Evolutionary conservation across 2,888 invertebrate genomes (phyloP), one percentile per base, ranked within the genome.

Genomic region (Phyto melanocephala): DNA sequence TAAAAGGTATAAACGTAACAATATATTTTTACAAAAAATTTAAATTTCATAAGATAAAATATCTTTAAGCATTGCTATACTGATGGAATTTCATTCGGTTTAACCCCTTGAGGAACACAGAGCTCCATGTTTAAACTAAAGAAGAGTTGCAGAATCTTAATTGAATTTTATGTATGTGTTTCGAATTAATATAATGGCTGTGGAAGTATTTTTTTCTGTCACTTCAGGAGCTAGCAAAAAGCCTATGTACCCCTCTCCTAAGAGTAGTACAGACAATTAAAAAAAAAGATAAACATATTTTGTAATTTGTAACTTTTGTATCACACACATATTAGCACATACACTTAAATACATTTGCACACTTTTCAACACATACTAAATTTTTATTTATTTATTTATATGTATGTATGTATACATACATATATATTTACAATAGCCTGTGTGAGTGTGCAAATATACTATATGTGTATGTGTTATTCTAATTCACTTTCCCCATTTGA

Each of bases 401-500:
- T 68, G 60, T 15, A 24, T 77, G 33, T 5, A 37, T 17, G 37
- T 37, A 24, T 67, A 15, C 1, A n/a, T 6, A 28, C n/a, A 24
- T 77, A 22, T 5, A 37, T 17, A 17, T 37, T 17, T 67, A 15
- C 1, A n/a, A 3, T 5, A 28, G 0, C 4, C 6, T 54, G 68
- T 70, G 17, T 45, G 13, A 42, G 35, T 24, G 42, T 24, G 77
- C 76, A 72, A 72, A 75, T 28, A 28, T 28, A 28, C 6, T 28
- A 28, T 28, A 28, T 28, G 3, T 85, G 80, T 68, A 74, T 76
- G 58, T 86, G 86, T 86, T 87, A 86, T 87, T 88, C 87, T 87
- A 87, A 87, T 87, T 88, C 88, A 84, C 86, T 87, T 88, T 86
- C 86, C 86, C 87, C 85, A 88, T 87, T 87, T 85, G 20, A 20